These are phyloP conservation scores for Drosophila ironensis DNA, from an alignment of 1,140 invertebrate genomes.

Conservation along the genomic window DNA sequence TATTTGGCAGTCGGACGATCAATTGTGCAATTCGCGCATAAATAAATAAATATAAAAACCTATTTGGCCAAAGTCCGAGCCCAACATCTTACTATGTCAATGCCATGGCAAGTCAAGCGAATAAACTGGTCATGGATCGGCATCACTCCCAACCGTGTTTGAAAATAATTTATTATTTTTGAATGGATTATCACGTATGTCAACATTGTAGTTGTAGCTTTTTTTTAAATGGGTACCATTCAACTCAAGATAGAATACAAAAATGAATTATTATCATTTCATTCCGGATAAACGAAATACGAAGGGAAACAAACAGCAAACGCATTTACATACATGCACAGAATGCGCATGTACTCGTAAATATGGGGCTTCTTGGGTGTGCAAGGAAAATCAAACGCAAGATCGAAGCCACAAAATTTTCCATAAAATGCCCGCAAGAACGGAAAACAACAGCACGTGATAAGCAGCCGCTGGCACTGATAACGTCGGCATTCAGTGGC, in stretches of 20 bases:
- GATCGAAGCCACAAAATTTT: constrained; percentile 42
- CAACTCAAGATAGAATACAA: too few relatives aligned
- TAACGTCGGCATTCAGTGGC: constrained; percentile 27
- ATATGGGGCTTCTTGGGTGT: neutral
- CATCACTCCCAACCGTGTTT: too few relatives aligned
- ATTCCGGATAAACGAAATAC: too few relatives aligned
- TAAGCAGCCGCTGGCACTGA: constrained; percentile 48
- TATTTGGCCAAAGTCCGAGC: constrained; percentile 23
- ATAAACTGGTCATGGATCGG: constrained; percentile 34
- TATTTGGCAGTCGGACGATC: constrained; percentile 25
- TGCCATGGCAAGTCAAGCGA: constrained; percentile 59
- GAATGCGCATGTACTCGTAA: neutral
- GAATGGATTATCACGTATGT: too few relatives aligned
- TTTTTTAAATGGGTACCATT: too few relatives aligned
- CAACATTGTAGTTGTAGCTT: too few relatives aligned
- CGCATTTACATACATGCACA: too few relatives aligned
- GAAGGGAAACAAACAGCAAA: too few relatives aligned
- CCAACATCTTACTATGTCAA: constrained; percentile 66
- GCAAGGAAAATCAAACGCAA: neutral
- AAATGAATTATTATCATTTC: too few relatives aligned
- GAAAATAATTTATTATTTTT: too few relatives aligned
- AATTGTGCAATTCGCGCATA: constrained; percentile 68
- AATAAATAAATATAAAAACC: constrained; percentile 54
- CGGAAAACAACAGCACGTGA: constrained; percentile 78
- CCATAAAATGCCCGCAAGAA: constrained; percentile 49